A percentile compares a stretch with the other conserved stretches of the same genome.
phyloP scores from a whole-genome alignment of 2,113 vertebrate species.

The Brachypodius melanocephalos region DNA sequence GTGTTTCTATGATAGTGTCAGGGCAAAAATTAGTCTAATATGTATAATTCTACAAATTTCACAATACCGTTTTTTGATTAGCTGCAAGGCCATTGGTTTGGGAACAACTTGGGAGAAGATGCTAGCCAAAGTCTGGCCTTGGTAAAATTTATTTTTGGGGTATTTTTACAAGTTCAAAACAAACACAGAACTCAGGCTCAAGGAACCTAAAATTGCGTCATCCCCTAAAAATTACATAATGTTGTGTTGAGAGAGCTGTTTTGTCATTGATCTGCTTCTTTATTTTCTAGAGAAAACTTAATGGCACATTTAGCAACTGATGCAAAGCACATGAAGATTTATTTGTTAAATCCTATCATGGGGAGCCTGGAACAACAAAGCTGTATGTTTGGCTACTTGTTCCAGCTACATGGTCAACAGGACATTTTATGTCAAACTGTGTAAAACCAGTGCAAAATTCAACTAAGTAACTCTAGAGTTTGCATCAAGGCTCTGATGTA shows the following conservation, averaged over 20 bases:
- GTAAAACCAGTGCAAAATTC: background rate
- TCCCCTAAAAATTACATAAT: background rate
- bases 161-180: background rate
- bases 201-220: background rate
- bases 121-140: background rate
- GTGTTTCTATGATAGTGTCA: background rate
- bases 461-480: background rate
- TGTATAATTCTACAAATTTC: background rate
- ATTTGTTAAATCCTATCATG: background rate
- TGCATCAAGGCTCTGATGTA: background rate
- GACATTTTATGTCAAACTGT: background rate
- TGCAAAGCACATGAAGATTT: fast-evolving
- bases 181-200: background rate
- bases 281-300: background rate
- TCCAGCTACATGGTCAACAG: background rate
- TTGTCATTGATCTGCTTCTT: background rate
- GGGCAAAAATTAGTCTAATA: background rate
- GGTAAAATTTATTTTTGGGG: background rate
- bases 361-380: background rate
- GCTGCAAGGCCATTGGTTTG: background rate
- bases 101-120: background rate
- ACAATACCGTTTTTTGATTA: background rate
- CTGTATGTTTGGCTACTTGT: background rate
- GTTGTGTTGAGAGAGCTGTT: background rate
- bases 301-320: background rate